phyloP scores from a whole-genome alignment of 2,113 vertebrate species.

The Budorcas taxicolor region DNA sequence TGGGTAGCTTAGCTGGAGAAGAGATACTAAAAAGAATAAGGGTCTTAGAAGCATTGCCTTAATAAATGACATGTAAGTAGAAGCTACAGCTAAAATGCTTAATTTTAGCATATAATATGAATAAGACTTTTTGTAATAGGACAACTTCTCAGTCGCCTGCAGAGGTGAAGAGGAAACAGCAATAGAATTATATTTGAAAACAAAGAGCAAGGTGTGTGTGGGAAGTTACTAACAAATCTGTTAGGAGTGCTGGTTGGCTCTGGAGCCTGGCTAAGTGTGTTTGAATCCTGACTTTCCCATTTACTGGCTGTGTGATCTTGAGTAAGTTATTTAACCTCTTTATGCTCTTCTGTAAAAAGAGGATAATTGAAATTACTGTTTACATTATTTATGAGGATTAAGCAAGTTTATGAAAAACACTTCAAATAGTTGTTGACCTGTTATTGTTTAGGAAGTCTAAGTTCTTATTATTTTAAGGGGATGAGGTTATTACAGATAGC shows the following conservation, averaged over 20 bases:
- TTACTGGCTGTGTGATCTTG: neutral
- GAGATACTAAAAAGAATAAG: neutral
- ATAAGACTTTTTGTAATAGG: neutral
- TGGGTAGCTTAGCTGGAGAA: neutral
- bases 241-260: rapidly evolving
- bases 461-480: neutral
- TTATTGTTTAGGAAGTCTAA: neutral
- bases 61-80: neutral
- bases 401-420: neutral
- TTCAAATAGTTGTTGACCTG: neutral
- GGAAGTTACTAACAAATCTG: neutral
- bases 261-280: neutral
- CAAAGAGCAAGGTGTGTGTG: neutral
- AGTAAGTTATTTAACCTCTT: neutral
- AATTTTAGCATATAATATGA: neutral
- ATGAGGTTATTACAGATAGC: neutral
- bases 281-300: neutral
- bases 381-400: neutral
- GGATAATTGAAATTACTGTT: neutral
- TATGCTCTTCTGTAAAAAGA: neutral
- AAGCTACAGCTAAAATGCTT: neutral
- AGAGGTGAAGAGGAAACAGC: neutral
- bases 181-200: neutral
- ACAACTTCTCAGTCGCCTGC: neutral
- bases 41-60: neutral